These are phyloP conservation scores for Athetis lepigone DNA, from an alignment of 2,888 invertebrate species.

Conservation along the genomic window DNA sequence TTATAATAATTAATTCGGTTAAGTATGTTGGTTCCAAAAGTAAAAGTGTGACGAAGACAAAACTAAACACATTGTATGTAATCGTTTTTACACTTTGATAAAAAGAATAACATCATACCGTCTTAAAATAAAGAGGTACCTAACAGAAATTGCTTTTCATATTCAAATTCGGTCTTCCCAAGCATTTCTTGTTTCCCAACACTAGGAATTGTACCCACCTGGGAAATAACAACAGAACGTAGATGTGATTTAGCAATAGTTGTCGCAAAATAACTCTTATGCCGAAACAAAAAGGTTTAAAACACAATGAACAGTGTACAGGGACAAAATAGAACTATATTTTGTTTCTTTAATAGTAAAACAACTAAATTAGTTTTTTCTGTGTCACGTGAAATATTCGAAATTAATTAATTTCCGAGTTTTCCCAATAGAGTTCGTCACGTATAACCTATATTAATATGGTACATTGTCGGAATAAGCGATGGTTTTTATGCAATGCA, in stretches of 20 bases:
- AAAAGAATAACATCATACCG: not conserved
- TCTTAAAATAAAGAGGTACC: slow-evolving; percentile 1
- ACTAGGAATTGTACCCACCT: slow-evolving; percentile 17
- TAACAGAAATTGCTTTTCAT: slow-evolving; percentile 15
- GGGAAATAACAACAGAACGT: slow-evolving; percentile 41
- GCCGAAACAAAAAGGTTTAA: not conserved
- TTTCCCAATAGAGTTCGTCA: slow-evolving; percentile 36
- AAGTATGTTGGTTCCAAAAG: too few species aligned
- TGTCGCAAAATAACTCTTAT: not conserved
- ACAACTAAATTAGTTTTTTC: slow-evolving; percentile 32
- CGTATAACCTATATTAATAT: slow-evolving; percentile 26
- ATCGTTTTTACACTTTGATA: not conserved
- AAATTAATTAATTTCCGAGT: slow-evolving; percentile 43
- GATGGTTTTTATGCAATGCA: slow-evolving; percentile 24
- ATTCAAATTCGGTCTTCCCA: slow-evolving; percentile 36
- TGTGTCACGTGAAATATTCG: slow-evolving; percentile 36
- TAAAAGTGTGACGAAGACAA: not conserved
- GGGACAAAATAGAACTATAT: slow-evolving; percentile 1
- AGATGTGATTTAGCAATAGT: slow-evolving; percentile 16
- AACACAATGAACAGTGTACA: not conserved
- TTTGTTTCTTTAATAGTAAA: slow-evolving; percentile 28
- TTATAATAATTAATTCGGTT: too few species aligned
- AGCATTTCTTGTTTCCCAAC: slow-evolving; percentile 18
- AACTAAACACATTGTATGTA: not conserved
- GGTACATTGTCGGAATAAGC: slow-evolving; percentile 4